phyloP scores from a whole-genome alignment of 2,888 invertebrate genomes.

The Laspeyria flexula region DNA sequence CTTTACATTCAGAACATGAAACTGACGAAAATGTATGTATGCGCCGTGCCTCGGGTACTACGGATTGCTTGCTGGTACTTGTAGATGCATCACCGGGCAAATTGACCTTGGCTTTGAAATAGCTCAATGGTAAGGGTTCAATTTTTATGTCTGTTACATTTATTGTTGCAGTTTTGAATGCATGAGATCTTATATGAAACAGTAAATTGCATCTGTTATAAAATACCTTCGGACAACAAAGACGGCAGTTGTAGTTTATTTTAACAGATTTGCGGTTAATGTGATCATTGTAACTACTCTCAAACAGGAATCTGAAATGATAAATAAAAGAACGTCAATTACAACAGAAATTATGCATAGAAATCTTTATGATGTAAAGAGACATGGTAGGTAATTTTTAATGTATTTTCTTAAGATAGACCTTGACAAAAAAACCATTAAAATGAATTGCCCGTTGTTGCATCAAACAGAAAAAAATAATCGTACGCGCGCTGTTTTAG shows the following conservation, averaged over 20 bases:
- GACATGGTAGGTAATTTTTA: too few species aligned
- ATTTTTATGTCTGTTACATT: slow-evolving; percentile 73
- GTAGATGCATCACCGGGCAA: not conserved
- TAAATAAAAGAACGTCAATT: slow-evolving; percentile 1
- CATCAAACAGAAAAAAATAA: too few species aligned
- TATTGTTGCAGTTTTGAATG: slow-evolving; percentile 77
- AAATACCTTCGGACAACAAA: slow-evolving; percentile 68
- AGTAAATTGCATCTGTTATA: slow-evolving; percentile 79
- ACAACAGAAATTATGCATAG: not conserved
- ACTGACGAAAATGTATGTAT: not conserved
- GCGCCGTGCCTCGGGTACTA: not conserved
- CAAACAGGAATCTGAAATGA: slow-evolving; percentile 76
- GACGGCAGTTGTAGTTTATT: slow-evolving; percentile 70
- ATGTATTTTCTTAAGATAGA: too few species aligned
- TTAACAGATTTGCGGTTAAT: slow-evolving; percentile 75
- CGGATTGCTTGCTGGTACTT: slow-evolving; percentile 8
- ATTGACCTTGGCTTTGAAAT: slow-evolving; percentile 41
- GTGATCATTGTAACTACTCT: slow-evolving; percentile 71
- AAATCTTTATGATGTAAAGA: too few species aligned
- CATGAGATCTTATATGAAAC: slow-evolving; percentile 79
- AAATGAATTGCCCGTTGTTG: too few species aligned
- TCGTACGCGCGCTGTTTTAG: too few species aligned
- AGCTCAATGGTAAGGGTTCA: slow-evolving; percentile 68
- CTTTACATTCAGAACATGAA: slow-evolving; percentile 66
- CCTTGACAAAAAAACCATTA: too few species aligned